Conservation (phyloP, 2,113 vertebrate genomes). For the Pseudonaja textilis region DNA sequence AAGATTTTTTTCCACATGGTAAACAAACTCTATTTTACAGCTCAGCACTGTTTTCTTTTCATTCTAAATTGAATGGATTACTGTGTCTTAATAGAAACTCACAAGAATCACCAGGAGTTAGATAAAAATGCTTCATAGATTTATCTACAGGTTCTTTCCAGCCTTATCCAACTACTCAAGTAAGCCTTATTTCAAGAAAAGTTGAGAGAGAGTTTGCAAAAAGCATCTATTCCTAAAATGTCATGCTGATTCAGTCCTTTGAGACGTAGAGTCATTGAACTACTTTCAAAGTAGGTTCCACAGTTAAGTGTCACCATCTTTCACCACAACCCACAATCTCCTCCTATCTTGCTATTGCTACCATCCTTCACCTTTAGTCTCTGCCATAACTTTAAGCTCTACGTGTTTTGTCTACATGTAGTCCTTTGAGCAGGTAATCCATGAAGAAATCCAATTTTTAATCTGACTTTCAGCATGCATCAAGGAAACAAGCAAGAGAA, state of each 20-base stretch:
- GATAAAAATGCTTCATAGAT: neutral
- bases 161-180: neutral
- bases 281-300: neutral
- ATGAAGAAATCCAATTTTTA: neutral
- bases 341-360: neutral
- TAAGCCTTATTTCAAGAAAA: neutral
- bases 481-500: neutral
- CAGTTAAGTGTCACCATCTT: neutral
- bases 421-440: neutral
- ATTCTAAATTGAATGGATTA: neutral
- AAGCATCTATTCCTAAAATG: neutral
- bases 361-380: too few relatives aligned
- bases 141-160: neutral
- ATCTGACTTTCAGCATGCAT: neutral
- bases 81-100: neutral
- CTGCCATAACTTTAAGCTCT: neutral
- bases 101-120: neutral
- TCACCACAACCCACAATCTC: neutral
- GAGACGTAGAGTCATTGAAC: neutral
- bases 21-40: neutral
- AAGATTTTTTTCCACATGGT: neutral
- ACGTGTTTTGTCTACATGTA: neutral
- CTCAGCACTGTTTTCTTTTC: neutral
- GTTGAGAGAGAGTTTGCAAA: neutral
- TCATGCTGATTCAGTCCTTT: neutral